Evolutionary conservation across 2,888 invertebrate genomes (phyloP).

Genomic region (Ichneumoninae sp.): DNA sequence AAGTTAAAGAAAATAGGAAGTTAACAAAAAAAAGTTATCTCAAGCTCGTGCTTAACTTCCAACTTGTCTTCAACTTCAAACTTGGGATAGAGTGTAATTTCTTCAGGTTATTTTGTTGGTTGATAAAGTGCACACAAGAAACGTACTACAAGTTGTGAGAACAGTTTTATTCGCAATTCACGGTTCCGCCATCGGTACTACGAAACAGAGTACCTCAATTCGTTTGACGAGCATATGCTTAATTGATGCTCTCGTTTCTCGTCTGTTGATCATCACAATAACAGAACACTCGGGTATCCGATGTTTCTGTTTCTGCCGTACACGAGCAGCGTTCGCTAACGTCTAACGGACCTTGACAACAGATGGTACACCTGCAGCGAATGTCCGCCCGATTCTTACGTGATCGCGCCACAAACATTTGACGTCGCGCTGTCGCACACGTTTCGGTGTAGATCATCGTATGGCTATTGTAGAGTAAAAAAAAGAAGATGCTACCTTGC

Average conservation of each 20-base stretch:
- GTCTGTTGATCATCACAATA: constrained; percentile 45
- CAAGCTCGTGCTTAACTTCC: neutral
- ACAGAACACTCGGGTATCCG: constrained; percentile 42
- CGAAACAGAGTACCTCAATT: constrained; percentile 32
- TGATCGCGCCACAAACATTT: constrained; percentile 35
- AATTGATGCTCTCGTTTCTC: constrained; percentile 44
- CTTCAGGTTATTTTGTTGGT: neutral
- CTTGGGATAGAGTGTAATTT: neutral
- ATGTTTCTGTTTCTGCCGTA: constrained; percentile 46
- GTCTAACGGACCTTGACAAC: constrained; percentile 58
- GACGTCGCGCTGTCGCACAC: constrained; percentile 15
- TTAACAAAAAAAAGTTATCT: neutral
- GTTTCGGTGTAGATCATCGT: constrained; percentile 1
- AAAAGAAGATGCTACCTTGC: neutral
- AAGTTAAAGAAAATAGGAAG: too few relatives aligned
- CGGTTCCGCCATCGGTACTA: neutral
- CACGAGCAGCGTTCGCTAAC: constrained; percentile 44
- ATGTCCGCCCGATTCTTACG: constrained; percentile 53
- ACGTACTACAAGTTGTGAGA: neutral
- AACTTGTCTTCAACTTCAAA: neutral
- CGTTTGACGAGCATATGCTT: constrained; percentile 47
- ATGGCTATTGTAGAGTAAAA: neutral
- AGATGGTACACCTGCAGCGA: constrained; percentile 58
- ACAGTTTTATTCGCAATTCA: neutral
- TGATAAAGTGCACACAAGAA: neutral